A percentile compares a stretch with the other conserved stretches of the same genome.
Evolutionary conservation across 2,113 vertebrate species (phyloP).

Genomic region (Siphamia tubifer): DNA sequence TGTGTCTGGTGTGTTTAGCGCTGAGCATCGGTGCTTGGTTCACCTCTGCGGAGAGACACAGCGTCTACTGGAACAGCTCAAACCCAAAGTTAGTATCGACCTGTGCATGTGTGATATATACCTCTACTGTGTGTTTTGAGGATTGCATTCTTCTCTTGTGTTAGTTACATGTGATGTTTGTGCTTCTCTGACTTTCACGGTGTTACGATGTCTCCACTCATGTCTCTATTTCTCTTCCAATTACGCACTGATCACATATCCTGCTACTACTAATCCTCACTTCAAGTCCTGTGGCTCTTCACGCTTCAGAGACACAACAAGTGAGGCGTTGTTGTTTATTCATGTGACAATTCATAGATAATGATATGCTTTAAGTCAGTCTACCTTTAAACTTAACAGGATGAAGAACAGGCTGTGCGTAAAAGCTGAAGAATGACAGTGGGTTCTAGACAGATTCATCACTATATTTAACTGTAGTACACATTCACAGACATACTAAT

Average conservation of each 20-base stretch:
- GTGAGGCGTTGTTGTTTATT: background rate
- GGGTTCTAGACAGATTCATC: slow-evolving; percentile 60
- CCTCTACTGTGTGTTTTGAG: background rate
- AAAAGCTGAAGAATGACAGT: slow-evolving; percentile 26
- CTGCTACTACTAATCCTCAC: background rate
- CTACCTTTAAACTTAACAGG: slow-evolving; percentile 16
- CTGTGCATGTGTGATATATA: background rate
- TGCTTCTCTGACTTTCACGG: background rate
- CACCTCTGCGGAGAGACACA: slow-evolving; percentile 77
- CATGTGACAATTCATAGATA: background rate
- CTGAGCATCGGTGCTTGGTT: slow-evolving; percentile 67
- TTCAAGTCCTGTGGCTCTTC: background rate
- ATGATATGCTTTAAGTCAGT: background rate
- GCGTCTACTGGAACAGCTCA: slow-evolving; percentile 81
- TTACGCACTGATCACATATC: background rate
- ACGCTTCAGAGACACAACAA: background rate
- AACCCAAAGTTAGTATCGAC: slow-evolving; percentile 75
- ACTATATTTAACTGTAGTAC: slow-evolving; percentile 73
- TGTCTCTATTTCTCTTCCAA: background rate
- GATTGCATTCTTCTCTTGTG: background rate
- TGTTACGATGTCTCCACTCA: too few relatives aligned
- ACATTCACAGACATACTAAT: slow-evolving; percentile 50
- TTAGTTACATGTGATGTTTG: background rate
- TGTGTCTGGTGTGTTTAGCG: slow-evolving; percentile 61
- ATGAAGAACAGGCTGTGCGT: background rate